Base-by-base conservation (phyloP, 1,140 invertebrate genomes). In the Mactra quadrangularis region DNA sequence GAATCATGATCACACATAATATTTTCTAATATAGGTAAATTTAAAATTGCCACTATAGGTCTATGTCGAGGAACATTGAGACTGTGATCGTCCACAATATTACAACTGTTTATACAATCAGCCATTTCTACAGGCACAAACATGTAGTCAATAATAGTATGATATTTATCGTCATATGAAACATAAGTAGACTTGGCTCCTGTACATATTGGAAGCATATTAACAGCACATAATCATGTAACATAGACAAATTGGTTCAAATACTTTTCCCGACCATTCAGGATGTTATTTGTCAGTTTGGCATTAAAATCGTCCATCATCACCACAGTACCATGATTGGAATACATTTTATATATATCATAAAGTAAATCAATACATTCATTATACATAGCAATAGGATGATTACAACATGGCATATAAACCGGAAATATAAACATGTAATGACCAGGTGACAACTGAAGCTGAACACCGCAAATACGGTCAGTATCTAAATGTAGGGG, bases 51-150 rank as follows among this genome's bases (percentile, higher is more conserved):
- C 22, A 45, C 7, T 72, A 72, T 53, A 72, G 68, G 68, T 27
- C 68, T 17, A 31, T 72, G 68, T 15, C 68, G 25, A 52, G 68
- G 53, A 31, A 72, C 68, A 53, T 72, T 72, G 25, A 72, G 35
- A 33, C 47, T 53, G 31, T 47, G 9, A 55, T 72, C 68, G 53
- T 52, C 45, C 27, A 55, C n/a, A 7, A 72, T 50, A 13, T 72
- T 47, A 72, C 45, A 50, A 33, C 25, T 19, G 7, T 11, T 27
- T 11, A 72, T 22, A 53, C 17, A 52, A 53, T 72, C 68, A 17
- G 33, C 6, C 7, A 17, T 11, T 52, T 72, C 68, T 53, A 29
- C 19, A 53, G 45, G 47, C 27, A 72, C 15, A 72, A 9, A 72
- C 22, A 72, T 35, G 53, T 52, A n/a, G 29, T 72, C 68, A 72